Percentiles rank a stretch among this genome's conserved stretches.
Conservation (phyloP, 2,797 vertebrate species). For the Siniperca undulata region DNA sequence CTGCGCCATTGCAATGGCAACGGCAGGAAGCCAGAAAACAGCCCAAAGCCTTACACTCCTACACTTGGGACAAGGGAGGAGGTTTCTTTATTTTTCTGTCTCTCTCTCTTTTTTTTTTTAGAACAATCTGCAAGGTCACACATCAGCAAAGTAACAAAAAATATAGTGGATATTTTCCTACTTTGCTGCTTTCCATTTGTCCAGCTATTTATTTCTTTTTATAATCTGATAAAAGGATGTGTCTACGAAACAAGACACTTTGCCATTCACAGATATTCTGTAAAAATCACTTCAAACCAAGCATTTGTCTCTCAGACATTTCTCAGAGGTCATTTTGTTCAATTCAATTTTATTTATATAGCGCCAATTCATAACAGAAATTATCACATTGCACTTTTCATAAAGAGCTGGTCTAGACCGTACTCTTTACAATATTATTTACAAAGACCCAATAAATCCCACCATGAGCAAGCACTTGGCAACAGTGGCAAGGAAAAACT, state of each 20-base stretch:
- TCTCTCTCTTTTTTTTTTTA: slow-evolving; percentile 13
- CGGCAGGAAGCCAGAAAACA: slow-evolving; percentile 79
- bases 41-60: slow-evolving; percentile 74
- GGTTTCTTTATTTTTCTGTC: slow-evolving; percentile 35
- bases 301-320: slow-evolving; percentile 6
- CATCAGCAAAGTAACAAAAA: slow-evolving; percentile 46
- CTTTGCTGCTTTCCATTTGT: slow-evolving; percentile 27
- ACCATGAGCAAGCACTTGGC: too few species aligned
- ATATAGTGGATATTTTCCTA: neutral
- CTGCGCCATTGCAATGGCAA: slow-evolving; percentile 74
- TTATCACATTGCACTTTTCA: too few species aligned
- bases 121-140: slow-evolving; percentile 64
- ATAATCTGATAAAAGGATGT: slow-evolving; percentile 23
- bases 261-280: slow-evolving; percentile 34
- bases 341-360: neutral
- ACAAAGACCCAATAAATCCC: too few species aligned
- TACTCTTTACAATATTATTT: too few species aligned
- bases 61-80: slow-evolving; percentile 36
- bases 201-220: slow-evolving; percentile 40
- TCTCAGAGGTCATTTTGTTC: slow-evolving; percentile 31
- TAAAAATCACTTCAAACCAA: slow-evolving; percentile 4
- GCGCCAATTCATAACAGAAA: too few species aligned
- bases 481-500: too few species aligned
- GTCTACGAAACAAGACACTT: slow-evolving; percentile 28
- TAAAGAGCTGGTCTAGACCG: too few species aligned